Evolutionary conservation across 2,888 invertebrate genomes (phyloP).

Genomic region (Nephrotoma flavescens): DNA sequence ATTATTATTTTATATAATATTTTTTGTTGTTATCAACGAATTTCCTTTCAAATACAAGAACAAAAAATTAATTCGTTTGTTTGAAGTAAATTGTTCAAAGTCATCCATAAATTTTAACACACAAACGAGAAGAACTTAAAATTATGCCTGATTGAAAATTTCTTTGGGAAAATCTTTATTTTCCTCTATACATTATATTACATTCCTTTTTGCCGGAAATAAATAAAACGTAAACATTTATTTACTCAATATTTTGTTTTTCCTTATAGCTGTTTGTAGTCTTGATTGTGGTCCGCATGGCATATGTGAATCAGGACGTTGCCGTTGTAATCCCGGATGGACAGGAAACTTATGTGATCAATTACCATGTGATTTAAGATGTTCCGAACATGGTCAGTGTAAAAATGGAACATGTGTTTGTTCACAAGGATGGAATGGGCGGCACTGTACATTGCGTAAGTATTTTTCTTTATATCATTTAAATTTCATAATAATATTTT

Average conservation of each 20-base stretch:
- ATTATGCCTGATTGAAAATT: constrained; percentile 3
- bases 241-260: not conserved
- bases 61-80: not conserved
- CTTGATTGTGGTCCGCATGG: constrained; percentile 89
- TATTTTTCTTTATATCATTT: constrained; percentile 16
- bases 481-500: not conserved
- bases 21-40: not conserved
- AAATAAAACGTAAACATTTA: not conserved
- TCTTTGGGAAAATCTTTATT: not conserved
- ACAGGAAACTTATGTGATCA: constrained; percentile 85
- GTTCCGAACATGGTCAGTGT: constrained; percentile 92
- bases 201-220: not conserved
- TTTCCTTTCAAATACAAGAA: not conserved
- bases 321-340: constrained; percentile 88
- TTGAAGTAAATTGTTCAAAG: constrained; percentile 3
- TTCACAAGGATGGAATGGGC: constrained; percentile 96
- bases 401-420: constrained; percentile 96
- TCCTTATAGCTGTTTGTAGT: constrained; percentile 64
- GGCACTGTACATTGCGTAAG: constrained; percentile 94
- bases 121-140: not conserved
- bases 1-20: not conserved
- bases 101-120: not conserved
- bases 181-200: not conserved
- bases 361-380: constrained; percentile 78
- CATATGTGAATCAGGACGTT: constrained; percentile 82